Evolutionary conservation across 2,888 invertebrate species (phyloP).

Genomic region (Drosophila anomelani): DNA sequence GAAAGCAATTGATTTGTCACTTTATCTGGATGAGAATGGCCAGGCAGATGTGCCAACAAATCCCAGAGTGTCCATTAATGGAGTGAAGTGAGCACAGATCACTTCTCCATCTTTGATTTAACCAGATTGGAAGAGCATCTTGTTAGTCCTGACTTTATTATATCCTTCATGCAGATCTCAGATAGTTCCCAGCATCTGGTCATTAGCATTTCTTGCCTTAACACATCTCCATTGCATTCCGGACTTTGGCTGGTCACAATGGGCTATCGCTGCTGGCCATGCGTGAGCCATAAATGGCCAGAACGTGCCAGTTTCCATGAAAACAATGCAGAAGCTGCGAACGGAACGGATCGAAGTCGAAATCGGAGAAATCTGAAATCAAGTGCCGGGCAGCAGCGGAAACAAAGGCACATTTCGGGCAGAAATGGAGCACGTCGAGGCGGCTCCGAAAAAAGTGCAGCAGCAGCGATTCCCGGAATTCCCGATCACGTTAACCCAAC

Average conservation of each 20-base stretch:
- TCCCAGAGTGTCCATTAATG: slow-evolving; percentile 1
- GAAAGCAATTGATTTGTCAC: slow-evolving; percentile 25
- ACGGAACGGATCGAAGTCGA: slow-evolving; percentile 18
- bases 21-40: slow-evolving; percentile 1
- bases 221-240: slow-evolving; percentile 4
- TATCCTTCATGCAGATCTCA: background rate
- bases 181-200: background rate
- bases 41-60: slow-evolving; percentile 9
- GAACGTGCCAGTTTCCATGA: slow-evolving; percentile 66
- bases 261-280: slow-evolving; percentile 39
- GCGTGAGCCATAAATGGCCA: slow-evolving; percentile 67
- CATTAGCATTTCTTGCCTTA: slow-evolving; percentile 7
- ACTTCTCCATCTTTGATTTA: background rate
- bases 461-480: slow-evolving; percentile 21
- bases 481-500: slow-evolving; percentile 21
- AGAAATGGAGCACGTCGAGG: slow-evolving; percentile 39
- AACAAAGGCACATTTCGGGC: slow-evolving; percentile 24
- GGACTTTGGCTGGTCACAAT: slow-evolving; percentile 8
- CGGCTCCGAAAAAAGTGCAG: slow-evolving; percentile 15
- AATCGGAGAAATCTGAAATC: slow-evolving; percentile 35
- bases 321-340: slow-evolving; percentile 64
- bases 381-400: slow-evolving; percentile 25
- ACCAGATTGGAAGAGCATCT: background rate
- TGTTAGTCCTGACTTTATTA: background rate
- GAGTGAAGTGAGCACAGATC: background rate